Percentiles rank a stretch among this genome's conserved stretches.
phyloP scores from a whole-genome alignment of 2,797 vertebrate species.

The Trematocara caparti region DNA sequence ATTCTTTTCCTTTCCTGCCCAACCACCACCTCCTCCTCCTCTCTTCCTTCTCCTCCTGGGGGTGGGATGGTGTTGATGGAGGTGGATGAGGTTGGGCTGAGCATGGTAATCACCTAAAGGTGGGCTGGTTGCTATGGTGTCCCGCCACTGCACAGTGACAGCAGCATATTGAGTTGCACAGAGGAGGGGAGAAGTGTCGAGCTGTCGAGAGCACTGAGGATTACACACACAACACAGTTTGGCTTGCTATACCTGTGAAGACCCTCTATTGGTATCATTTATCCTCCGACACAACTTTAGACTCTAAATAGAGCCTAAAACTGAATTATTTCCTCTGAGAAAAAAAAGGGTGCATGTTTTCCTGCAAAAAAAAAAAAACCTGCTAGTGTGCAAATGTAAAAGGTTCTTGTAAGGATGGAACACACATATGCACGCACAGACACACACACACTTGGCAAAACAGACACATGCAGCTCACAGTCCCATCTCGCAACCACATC shows the following conservation, averaged over 20 bases:
- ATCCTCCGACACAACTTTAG: neutral
- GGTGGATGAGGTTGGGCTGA: slow-evolving; percentile 45
- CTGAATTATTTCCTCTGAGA: neutral
- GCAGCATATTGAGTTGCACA: slow-evolving; percentile 76
- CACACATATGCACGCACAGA: neutral
- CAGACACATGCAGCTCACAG: neutral
- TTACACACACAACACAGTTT: slow-evolving; percentile 5
- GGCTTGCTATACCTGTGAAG: slow-evolving; percentile 4
- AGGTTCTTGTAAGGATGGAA: neutral
- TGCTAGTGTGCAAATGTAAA: neutral
- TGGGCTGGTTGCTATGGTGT: slow-evolving; percentile 67
- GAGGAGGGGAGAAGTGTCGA: slow-evolving; percentile 71
- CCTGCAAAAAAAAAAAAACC: neutral
- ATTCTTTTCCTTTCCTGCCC: neutral
- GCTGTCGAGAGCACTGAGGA: slow-evolving; percentile 33
- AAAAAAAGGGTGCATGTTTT: neutral
- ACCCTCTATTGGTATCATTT: neutral
- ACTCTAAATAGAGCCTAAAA: neutral
- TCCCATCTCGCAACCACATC: neutral
- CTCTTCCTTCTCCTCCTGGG: neutral
- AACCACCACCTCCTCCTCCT: neutral
- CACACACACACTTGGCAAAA: neutral
- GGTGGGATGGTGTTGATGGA: slow-evolving; percentile 28
- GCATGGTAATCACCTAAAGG: slow-evolving; percentile 65
- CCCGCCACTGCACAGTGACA: slow-evolving; percentile 74